A percentile compares a stretch with the other conserved stretches of the same genome.
Evolutionary conservation across 2,888 invertebrate genomes (phyloP).

Genomic region (Operophtera brumata): DNA sequence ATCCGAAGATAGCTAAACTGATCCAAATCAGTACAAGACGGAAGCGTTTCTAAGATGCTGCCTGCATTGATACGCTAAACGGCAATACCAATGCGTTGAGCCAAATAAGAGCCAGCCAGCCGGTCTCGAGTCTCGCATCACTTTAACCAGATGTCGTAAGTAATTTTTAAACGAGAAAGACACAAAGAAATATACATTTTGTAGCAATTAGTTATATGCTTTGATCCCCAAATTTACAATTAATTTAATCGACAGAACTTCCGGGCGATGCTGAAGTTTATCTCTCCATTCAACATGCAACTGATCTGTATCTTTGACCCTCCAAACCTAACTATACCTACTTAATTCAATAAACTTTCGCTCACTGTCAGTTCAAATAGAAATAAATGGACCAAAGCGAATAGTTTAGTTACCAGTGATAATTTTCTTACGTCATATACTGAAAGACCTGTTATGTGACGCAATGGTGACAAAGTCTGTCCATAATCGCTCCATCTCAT

Average conservation of each 20-base stretch:
- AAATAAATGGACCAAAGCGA: constrained; percentile 22
- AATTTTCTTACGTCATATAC: neutral
- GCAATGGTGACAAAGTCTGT: neutral
- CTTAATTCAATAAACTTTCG: constrained; percentile 19
- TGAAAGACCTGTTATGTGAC: no score
- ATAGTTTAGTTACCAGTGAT: neutral
- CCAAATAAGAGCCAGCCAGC: no score
- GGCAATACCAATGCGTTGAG: no score
- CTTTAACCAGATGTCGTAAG: no score
- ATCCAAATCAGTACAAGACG: no score
- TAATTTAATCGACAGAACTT: constrained; percentile 1
- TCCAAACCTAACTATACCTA: constrained; percentile 9
- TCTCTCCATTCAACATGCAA: constrained; percentile 5
- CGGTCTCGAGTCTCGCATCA: no score
- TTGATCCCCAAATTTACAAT: constrained; percentile 1
- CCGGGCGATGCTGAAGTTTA: constrained; percentile 9
- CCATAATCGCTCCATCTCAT: no score
- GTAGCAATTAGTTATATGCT: neutral
- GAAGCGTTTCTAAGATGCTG: no score
- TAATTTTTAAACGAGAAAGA: no score
- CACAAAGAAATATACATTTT: no score
- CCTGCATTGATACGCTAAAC: no score
- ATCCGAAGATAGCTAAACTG: no score
- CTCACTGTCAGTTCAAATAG: constrained; percentile 21
- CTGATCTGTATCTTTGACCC: constrained; percentile 20